These are phyloP conservation scores for Mico argentatus DNA, from an alignment of 2,797 vertebrate species.

Conservation along the genomic window DNA sequence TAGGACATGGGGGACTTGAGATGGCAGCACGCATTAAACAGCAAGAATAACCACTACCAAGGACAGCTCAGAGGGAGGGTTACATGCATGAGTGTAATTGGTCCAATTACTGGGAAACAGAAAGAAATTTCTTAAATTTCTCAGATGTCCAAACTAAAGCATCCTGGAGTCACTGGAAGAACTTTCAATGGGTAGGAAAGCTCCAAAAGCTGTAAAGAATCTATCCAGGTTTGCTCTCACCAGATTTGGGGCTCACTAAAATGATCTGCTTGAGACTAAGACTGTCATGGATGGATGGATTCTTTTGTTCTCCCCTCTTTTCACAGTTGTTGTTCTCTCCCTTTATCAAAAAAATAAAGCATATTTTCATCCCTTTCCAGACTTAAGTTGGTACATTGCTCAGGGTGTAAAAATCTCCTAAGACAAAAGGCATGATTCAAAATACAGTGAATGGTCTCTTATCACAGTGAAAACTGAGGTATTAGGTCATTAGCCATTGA, in stretches of 20 bases:
- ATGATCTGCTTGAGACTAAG: too few relatives aligned
- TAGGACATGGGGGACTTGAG: not conserved
- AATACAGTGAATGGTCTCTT: not conserved
- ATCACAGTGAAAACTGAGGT: not conserved
- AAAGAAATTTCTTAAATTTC: not conserved
- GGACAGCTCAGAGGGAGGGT: not conserved
- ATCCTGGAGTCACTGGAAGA: not conserved
- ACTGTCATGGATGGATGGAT: rapidly evolving
- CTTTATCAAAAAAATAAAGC: not conserved
- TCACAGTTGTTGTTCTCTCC: not conserved
- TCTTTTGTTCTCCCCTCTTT: not conserved
- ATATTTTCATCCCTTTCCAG: not conserved
- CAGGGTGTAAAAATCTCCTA: not conserved
- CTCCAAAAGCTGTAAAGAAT: not conserved
- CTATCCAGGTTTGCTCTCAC: not conserved
- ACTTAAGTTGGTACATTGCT: not conserved
- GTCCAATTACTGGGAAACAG: not conserved
- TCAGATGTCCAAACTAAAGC: not conserved
- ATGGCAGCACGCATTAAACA: not conserved
- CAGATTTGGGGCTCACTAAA: not conserved
- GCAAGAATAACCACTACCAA: not conserved
- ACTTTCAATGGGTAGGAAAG: not conserved
- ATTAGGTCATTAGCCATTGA: not conserved
- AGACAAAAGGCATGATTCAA: not conserved
- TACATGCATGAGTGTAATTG: rapidly evolving